These are phyloP conservation scores for Allobates femoralis DNA, from an alignment of 2,797 vertebrate genomes.

Conservation along the genomic window DNA sequence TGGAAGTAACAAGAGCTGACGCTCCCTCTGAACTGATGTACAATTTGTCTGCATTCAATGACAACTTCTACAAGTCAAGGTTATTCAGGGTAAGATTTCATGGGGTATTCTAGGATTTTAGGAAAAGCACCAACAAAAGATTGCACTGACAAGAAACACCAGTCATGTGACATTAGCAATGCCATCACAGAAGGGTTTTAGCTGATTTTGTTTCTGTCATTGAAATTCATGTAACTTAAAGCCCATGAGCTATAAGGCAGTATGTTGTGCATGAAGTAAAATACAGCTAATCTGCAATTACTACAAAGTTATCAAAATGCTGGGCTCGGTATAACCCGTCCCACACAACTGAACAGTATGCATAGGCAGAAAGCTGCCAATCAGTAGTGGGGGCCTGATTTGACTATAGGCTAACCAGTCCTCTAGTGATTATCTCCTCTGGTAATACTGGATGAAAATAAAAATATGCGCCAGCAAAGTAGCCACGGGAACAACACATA, in stretches of 20 bases:
- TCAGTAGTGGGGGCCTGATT: no score
- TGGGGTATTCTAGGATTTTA: background rate
- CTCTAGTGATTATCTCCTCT: no score
- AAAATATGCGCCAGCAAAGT: no score
- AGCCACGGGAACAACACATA: no score
- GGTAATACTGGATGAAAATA: no score
- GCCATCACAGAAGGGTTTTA: background rate
- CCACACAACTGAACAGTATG: no score
- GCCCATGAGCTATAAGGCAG: background rate
- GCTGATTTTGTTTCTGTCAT: background rate
- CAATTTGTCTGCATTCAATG: slow-evolving; percentile 27
- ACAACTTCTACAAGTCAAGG: slow-evolving; percentile 7
- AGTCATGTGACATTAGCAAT: background rate
- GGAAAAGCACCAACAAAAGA: background rate
- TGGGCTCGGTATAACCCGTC: no score
- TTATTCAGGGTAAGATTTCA: slow-evolving; percentile 38
- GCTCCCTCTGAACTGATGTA: slow-evolving; percentile 41
- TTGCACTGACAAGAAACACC: slow-evolving; percentile 15
- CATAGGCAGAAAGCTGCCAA: no score
- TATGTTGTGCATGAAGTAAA: background rate
- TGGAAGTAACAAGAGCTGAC: slow-evolving; percentile 51
- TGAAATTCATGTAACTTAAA: background rate
- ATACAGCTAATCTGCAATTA: background rate
- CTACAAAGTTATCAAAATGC: background rate
- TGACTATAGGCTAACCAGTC: no score